Evolutionary conservation across 2,113 vertebrate species (phyloP).

Genomic region (Noturus placidus): DNA sequence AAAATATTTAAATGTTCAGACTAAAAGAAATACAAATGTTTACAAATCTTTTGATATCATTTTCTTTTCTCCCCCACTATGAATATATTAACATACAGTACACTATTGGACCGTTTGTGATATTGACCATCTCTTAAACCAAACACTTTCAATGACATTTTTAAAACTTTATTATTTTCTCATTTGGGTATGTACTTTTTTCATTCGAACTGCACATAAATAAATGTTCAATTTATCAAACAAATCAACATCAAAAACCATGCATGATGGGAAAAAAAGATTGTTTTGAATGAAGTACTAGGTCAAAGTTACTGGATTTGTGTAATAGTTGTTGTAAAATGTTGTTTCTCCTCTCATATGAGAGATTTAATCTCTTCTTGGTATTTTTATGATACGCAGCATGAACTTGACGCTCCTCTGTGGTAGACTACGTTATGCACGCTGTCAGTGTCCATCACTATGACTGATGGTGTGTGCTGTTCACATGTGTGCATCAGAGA

Average conservation of each 20-base stretch:
- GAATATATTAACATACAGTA: not conserved
- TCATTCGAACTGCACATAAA: not conserved
- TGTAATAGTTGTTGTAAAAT: not conserved
- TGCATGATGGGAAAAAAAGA: not conserved
- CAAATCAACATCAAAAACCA: not conserved
- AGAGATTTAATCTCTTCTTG: not conserved
- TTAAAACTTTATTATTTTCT: not conserved
- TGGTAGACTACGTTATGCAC: not conserved
- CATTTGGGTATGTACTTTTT: not conserved
- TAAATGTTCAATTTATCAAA: not conserved
- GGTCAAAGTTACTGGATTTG: not conserved
- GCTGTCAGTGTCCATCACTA: slow-evolving; percentile 28
- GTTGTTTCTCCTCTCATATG: not conserved
- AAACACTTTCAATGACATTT: not conserved
- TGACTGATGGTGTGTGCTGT: slow-evolving; percentile 39
- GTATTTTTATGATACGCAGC: not conserved
- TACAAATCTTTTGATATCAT: not conserved
- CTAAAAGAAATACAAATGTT: not conserved
- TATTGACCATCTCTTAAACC: not conserved
- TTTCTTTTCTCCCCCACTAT: not conserved
- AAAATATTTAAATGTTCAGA: not conserved
- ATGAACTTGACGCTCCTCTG: not conserved
- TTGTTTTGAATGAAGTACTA: not conserved
- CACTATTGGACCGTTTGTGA: not conserved
- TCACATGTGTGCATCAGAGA: slow-evolving; percentile 42